Conservation (phyloP, 2,797 vertebrate species). For the Oreortyx pictus region DNA sequence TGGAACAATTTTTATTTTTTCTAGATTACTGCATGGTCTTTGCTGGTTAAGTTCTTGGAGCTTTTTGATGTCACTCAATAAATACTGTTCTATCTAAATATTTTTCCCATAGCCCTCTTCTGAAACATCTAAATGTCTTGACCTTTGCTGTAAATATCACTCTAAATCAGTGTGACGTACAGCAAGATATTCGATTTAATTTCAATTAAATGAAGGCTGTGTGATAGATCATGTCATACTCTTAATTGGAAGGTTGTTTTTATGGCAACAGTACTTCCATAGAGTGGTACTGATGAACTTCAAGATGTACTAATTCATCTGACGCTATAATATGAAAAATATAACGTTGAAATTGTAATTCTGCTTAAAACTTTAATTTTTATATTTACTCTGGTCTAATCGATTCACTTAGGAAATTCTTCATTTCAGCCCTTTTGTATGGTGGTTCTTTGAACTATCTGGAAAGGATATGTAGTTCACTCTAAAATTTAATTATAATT, state of each 20-base stretch:
- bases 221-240: conserved; percentile 47
- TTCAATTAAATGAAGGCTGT: conserved; percentile 57
- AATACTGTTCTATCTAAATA: neutral
- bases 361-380: neutral
- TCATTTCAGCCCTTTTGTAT: neutral
- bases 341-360: neutral
- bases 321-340: conserved; percentile 46
- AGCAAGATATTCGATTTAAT: conserved; percentile 43
- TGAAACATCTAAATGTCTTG: neutral
- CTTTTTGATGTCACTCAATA: neutral
- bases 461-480: neutral
- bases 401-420: neutral
- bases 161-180: conserved; percentile 42
- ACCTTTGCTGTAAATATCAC: conserved; percentile 33
- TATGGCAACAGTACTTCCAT: conserved; percentile 10
- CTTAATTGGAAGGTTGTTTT: conserved; percentile 55
- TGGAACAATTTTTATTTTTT: neutral
- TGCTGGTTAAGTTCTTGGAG: neutral
- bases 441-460: conserved; percentile 2
- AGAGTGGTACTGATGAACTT: conserved; percentile 34
- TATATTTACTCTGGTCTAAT: conserved; percentile 14
- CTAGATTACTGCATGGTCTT: neutral
- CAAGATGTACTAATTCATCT: conserved; percentile 26
- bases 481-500: neutral
- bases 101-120: conserved; percentile 19